A percentile compares a stretch with the other conserved stretches of the same genome.
These are phyloP conservation scores for Lophius americanus DNA, from an alignment of 2,797 vertebrate species.

Conservation along the genomic window DNA sequence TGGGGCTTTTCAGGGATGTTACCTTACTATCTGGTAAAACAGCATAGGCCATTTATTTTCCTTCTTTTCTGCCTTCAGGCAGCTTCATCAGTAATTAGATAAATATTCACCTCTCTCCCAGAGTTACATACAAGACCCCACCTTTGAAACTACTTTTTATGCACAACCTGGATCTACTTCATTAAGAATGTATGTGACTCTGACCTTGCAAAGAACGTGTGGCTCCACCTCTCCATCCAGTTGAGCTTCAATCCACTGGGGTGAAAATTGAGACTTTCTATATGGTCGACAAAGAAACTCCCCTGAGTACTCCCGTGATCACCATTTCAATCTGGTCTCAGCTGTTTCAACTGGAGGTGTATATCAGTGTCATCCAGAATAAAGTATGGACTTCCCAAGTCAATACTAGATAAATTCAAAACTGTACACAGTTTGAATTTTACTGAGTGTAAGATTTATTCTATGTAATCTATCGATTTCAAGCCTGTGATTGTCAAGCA, in stretches of 20 bases:
- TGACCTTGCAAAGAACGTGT: slow-evolving; percentile 30
- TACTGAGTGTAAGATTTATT: slow-evolving; percentile 1
- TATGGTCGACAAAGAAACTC: slow-evolving; percentile 11
- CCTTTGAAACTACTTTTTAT: slow-evolving; percentile 17
- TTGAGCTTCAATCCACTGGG: slow-evolving; percentile 31
- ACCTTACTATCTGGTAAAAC: too few species aligned
- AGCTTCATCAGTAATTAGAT: slow-evolving; percentile 13
- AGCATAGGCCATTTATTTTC: too few species aligned
- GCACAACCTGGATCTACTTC: slow-evolving; percentile 23
- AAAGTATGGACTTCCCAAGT: slow-evolving; percentile 10
- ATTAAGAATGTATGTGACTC: slow-evolving; percentile 43
- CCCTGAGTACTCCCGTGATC: slow-evolving; percentile 19
- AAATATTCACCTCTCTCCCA: neutral
- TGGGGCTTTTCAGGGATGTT: too few species aligned
- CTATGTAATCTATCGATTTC: neutral
- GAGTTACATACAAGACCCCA: neutral
- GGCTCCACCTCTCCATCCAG: slow-evolving; percentile 36
- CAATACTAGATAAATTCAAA: slow-evolving; percentile 18
- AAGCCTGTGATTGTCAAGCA: neutral
- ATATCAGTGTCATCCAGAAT: slow-evolving; percentile 17
- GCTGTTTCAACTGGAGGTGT: slow-evolving; percentile 14
- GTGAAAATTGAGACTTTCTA: slow-evolving; percentile 32
- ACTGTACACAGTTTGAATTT: neutral
- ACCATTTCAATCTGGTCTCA: slow-evolving; percentile 35
- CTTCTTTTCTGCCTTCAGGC: too few species aligned